phyloP scores from a whole-genome alignment of 2,797 vertebrate species.

The Sebastes steindachneri region DNA sequence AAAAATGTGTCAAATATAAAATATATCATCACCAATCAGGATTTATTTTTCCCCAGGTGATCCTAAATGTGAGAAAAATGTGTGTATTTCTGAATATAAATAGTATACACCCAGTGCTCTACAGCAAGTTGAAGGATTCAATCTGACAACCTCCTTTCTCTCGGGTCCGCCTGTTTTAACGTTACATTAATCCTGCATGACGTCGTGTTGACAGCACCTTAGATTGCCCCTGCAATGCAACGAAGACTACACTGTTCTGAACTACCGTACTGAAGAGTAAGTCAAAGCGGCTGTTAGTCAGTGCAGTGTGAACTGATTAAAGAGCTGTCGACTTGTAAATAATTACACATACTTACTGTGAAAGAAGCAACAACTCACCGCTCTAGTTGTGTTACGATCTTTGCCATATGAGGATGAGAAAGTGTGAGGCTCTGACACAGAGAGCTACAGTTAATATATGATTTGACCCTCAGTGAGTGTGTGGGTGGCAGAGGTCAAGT shows the following conservation, averaged over 20 bases:
- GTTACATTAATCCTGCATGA: constrained; percentile 23
- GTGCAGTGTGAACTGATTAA: not conserved
- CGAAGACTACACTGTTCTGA: not conserved
- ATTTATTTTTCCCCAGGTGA: not conserved
- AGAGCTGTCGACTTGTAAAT: constrained; percentile 19
- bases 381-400: not conserved
- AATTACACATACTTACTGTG: constrained; percentile 20
- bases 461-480: not conserved
- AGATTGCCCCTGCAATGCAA: not conserved
- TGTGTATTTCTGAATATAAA: not conserved
- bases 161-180: not conserved
- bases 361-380: not conserved
- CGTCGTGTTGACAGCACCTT: not conserved
- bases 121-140: not conserved
- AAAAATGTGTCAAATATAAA: not conserved
- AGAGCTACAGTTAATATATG: constrained; percentile 1
- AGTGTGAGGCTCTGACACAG: not conserved
- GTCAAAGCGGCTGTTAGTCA: not conserved
- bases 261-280: not conserved
- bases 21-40: not conserved
- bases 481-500: constrained; percentile 20
- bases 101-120: not conserved
- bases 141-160: constrained; percentile 9
- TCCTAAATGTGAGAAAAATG: not conserved
- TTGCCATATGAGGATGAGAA: constrained; percentile 36